Evolutionary conservation across 1,140 invertebrate genomes (phyloP), one percentile per base, ranked within the genome.

Genomic region (Zaprionus nigranus): DNA sequence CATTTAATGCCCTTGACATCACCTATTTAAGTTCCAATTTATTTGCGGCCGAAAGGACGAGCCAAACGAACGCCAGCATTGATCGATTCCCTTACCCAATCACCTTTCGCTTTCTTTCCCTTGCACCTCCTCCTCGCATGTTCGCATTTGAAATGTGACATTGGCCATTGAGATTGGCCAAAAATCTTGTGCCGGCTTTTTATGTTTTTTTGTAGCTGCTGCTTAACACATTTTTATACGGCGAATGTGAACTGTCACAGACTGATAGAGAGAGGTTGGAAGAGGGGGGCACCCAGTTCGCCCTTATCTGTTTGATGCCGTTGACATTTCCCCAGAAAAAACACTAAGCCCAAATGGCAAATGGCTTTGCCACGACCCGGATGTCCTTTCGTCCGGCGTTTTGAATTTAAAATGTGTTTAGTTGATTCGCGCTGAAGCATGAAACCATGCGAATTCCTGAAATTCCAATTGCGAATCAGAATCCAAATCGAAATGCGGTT

Each of bases 11-110:
- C 75, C 82, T 82, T 70, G 86, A 90, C 85, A 79, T 90, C 85
- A 72, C 78, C 85, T 90, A 90, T 90, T 90, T 90, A 90, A 90
- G 78, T 85, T 90, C 85, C 85, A 85, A 90, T 90, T 90, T 90
- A 90, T 90, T 90, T 90, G 86, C 73, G 85, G 68, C 63, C 78
- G 49, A 76, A 59, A 56, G 56, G 59, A 77, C 78, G 9, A 75
- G 68, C 83, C 76, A 84, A 81, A 73, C 86, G 72, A 77, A 82
- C 69, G 76, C 63, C 85, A n/a, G n/a, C n/a, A 79, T 75, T 90
- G 85, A 90, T 90, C 86, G 85, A 90, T 90, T 82, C 86, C 57
- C 56, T 53, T 53, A 46, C 58, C 79, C 66, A 61, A 22, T 49
- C 46, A 49, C 20, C 49, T 75, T 17, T 49, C 20, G 13, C 38